phyloP scores from a whole-genome alignment of 2,113 vertebrate genomes.

The Nestor notabilis region DNA sequence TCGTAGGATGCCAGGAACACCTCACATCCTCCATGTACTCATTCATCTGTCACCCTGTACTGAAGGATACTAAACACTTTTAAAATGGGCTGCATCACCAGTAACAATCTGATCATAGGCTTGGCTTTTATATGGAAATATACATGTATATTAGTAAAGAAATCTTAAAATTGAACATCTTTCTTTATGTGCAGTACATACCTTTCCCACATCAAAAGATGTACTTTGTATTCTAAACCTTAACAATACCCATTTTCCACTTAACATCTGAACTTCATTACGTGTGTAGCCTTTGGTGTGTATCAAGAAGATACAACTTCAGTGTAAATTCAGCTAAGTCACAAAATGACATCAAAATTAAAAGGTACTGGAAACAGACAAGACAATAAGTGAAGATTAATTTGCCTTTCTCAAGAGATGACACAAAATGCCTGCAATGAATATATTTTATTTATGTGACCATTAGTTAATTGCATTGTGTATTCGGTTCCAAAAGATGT shows the following conservation, averaged over 20 bases:
- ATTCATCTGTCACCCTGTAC: not conserved
- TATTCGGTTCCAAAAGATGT: not conserved
- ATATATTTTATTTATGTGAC: not conserved
- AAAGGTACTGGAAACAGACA: not conserved
- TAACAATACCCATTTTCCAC: not conserved
- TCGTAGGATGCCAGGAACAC: not conserved
- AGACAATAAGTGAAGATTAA: not conserved
- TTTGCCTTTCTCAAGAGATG: not conserved
- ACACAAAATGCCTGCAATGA: not conserved
- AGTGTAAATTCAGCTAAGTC: not conserved
- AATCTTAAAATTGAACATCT: not conserved
- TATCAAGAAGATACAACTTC: not conserved
- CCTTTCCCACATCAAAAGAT: not conserved
- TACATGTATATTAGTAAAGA: not conserved
- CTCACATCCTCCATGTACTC: fast-evolving
- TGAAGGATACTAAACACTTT: not conserved
- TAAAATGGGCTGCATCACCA: not conserved
- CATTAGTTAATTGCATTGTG: not conserved
- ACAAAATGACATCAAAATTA: not conserved
- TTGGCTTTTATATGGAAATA: not conserved
- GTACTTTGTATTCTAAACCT: not conserved
- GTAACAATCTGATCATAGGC: not conserved
- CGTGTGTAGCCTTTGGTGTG: not conserved
- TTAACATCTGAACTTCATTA: not conserved
- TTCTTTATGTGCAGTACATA: not conserved